phyloP scores from a whole-genome alignment of 2,113 vertebrate genomes.

The Hoplias malabaricus region DNA sequence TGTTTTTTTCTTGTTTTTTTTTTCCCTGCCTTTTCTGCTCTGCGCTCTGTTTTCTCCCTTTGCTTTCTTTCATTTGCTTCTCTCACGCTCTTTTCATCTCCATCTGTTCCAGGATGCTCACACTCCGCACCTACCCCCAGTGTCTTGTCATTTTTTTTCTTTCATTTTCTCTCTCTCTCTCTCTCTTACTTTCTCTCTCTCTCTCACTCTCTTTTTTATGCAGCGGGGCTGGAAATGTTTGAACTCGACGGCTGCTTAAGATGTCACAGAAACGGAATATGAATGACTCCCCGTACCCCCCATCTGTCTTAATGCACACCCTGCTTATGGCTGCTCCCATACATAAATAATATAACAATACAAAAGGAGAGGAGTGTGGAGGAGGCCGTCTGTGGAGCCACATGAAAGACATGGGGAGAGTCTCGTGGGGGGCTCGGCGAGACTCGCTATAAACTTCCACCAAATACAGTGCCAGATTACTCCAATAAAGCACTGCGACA shows the following conservation, averaged over 20 bases:
- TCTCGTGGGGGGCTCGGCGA: conserved; percentile 56
- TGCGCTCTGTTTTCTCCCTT: conserved; percentile 39
- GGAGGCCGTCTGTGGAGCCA: conserved; percentile 63
- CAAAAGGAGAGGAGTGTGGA: conserved; percentile 66
- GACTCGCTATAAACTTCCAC: conserved; percentile 55
- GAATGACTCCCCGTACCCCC: conserved; percentile 62
- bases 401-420: conserved; percentile 70
- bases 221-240: conserved; percentile 70
- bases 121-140: conserved; percentile 53
- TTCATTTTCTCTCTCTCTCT: conserved; percentile 49
- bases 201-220: conserved; percentile 49
- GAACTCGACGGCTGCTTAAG: conserved; percentile 70
- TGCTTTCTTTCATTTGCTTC: conserved; percentile 53
- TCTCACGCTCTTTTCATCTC: conserved; percentile 61
- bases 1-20: conserved; percentile 33
- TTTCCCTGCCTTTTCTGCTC: conserved; percentile 1
- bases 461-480: conserved; percentile 36
- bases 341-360: conserved; percentile 80
- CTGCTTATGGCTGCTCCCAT: conserved; percentile 68
- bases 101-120: conserved; percentile 63
- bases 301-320: conserved; percentile 68
- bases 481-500: conserved; percentile 36
- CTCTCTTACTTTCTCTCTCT: conserved; percentile 44
- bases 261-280: conserved; percentile 74
- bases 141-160: conserved; percentile 60